These are phyloP conservation scores for Psittacula derbiana DNA, from an alignment of 2,797 vertebrate genomes.

Conservation along the genomic window DNA sequence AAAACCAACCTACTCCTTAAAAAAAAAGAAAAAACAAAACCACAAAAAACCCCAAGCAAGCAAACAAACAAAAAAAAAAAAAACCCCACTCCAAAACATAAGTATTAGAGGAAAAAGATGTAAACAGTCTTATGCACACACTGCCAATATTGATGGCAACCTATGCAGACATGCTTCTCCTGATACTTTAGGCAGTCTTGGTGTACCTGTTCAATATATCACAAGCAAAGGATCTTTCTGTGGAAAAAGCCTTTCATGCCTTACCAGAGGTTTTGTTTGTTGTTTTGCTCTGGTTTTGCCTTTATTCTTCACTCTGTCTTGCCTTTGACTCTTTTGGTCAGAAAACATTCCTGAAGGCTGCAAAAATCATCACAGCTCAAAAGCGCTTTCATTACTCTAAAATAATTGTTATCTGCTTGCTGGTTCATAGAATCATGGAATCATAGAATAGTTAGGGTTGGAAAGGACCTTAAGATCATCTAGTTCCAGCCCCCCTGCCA, in stretches of 20 bases:
- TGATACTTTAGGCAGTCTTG: neutral
- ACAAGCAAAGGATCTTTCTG: neutral
- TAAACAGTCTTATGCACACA: neutral
- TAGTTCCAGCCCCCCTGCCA: too few relatives aligned
- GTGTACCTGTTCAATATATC: neutral
- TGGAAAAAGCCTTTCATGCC: neutral
- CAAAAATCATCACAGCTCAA: neutral
- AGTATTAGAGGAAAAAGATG: neutral
- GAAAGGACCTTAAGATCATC: too few relatives aligned
- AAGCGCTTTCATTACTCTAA: neutral
- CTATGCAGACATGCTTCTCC: neutral
- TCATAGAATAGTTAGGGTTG: too few relatives aligned
- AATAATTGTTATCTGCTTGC: neutral
- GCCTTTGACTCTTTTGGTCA: neutral
- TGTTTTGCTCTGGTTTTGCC: neutral
- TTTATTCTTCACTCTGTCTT: neutral
- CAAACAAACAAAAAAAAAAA: neutral
- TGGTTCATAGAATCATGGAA: neutral
- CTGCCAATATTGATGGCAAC: neutral
- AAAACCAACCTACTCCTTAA: neutral
- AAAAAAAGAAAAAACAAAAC: neutral
- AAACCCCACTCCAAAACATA: neutral
- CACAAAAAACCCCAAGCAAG: too few relatives aligned
- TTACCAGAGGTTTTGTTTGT: neutral
- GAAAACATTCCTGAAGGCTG: neutral